These are phyloP conservation scores for Linnaemya vulpina DNA, from an alignment of 2,888 invertebrate genomes.

Conservation along the genomic window DNA sequence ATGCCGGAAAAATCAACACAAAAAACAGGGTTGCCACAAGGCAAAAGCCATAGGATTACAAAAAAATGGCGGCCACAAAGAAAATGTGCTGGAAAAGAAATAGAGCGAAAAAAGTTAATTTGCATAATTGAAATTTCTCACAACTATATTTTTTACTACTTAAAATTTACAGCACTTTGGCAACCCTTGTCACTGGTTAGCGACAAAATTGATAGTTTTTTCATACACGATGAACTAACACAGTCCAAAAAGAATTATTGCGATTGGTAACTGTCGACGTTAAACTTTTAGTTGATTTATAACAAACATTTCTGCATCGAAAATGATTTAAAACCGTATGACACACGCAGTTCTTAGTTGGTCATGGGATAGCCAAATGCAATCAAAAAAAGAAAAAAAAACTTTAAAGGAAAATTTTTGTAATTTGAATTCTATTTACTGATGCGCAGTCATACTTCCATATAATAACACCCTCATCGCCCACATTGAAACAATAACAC, in stretches of 20 bases:
- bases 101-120: background rate
- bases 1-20: slow-evolving; percentile 7
- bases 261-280: slow-evolving; percentile 32
- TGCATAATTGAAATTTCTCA: background rate
- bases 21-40: background rate
- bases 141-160: background rate
- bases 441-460: background rate
- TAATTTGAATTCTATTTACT: slow-evolving; percentile 66
- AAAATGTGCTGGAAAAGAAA: background rate
- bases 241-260: slow-evolving; percentile 39
- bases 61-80: background rate
- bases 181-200: background rate
- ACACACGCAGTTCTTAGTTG: slow-evolving; percentile 32
- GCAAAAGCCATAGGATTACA: background rate
- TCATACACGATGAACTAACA: slow-evolving; percentile 21
- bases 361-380: slow-evolving; percentile 4
- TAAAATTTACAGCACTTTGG: background rate
- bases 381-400: slow-evolving; percentile 39
- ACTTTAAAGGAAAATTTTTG: slow-evolving; percentile 51
- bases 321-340: slow-evolving; percentile 40
- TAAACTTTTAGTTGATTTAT: slow-evolving; percentile 52
- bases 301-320: slow-evolving; percentile 35
- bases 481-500: background rate
- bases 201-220: slow-evolving; percentile 27
- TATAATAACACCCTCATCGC: background rate